phyloP scores from a whole-genome alignment of 23 tunicate species.

The Halocynthia aurantium region DNA sequence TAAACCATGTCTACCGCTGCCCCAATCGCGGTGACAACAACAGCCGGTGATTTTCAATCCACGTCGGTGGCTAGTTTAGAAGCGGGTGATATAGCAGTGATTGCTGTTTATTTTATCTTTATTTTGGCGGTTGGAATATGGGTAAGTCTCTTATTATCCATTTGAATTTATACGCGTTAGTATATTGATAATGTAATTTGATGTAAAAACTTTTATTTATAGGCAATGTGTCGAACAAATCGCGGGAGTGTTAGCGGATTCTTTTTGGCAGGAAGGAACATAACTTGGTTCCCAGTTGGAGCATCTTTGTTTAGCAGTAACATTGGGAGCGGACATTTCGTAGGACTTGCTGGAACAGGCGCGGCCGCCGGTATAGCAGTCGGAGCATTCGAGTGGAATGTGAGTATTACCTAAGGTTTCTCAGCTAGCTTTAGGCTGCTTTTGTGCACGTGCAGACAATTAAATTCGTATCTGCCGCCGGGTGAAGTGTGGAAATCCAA shows the following conservation, averaged over 20 bases:
- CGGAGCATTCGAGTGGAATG: constrained; percentile 96
- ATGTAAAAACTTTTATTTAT: background rate
- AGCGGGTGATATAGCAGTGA: constrained; percentile 60
- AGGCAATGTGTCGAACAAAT: constrained; percentile 84
- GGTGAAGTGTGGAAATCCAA: background rate
- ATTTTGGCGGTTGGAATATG: constrained; percentile 66
- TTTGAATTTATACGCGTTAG: too few relatives aligned
- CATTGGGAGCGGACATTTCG: constrained; percentile 96
- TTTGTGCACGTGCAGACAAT: background rate
- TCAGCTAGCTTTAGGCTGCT: background rate
- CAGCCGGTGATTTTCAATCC: background rate
- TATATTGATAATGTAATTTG: too few relatives aligned
- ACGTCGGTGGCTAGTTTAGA: constrained; percentile 21
- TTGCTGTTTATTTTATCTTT: constrained; percentile 59
- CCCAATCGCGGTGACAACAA: background rate
- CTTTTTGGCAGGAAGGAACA: constrained; percentile 86
- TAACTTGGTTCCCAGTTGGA: constrained; percentile 91
- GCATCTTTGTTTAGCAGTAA: constrained; percentile 85
- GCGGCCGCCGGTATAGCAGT: constrained; percentile 88
- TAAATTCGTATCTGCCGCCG: background rate
- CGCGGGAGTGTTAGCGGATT: constrained; percentile 77
- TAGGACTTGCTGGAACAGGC: constrained; percentile 94
- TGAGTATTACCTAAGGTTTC: constrained; percentile 13
- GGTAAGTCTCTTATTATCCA: constrained; percentile 20
- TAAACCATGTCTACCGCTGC: constrained; percentile 2